phyloP scores from a whole-genome alignment of 1,140 invertebrate genomes.

The Drosophila parvula region DNA sequence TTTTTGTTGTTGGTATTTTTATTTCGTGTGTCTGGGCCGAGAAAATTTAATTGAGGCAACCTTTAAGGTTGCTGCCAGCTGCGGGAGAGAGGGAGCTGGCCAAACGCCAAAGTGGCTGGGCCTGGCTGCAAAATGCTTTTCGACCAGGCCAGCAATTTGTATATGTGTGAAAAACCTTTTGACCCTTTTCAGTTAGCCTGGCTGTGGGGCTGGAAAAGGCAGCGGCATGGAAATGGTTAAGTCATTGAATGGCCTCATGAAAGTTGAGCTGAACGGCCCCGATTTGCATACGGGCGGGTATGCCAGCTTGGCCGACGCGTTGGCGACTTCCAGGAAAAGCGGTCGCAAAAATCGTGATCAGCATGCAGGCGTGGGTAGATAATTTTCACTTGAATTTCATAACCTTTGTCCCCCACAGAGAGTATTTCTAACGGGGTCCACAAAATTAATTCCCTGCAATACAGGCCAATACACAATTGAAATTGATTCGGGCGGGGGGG shows the following conservation, averaged over 20 bases:
- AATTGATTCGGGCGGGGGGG: slow-evolving; percentile 36
- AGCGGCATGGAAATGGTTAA: slow-evolving; percentile 63
- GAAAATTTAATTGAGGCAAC: slow-evolving; percentile 75
- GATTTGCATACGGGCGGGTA: slow-evolving; percentile 39
- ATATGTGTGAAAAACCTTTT: slow-evolving; percentile 60
- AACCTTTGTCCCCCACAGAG: not conserved
- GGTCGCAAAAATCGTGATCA: slow-evolving; percentile 23
- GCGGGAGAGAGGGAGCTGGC: slow-evolving; percentile 22
- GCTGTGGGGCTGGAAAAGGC: slow-evolving; percentile 49
- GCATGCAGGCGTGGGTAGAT: slow-evolving; percentile 17
- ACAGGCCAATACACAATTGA: slow-evolving; percentile 37
- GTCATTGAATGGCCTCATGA: slow-evolving; percentile 74
- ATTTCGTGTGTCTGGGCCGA: slow-evolving; percentile 45
- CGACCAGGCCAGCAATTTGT: slow-evolving; percentile 67
- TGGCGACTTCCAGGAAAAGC: slow-evolving; percentile 33
- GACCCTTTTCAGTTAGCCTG: slow-evolving; percentile 32
- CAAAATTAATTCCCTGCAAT: slow-evolving; percentile 46
- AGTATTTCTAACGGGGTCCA: slow-evolving; percentile 19
- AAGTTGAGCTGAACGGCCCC: slow-evolving; percentile 65
- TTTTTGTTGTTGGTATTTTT: slow-evolving; percentile 8
- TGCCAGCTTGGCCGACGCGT: slow-evolving; percentile 14
- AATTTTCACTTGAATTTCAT: slow-evolving; percentile 12
- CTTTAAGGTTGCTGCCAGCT: slow-evolving; percentile 60
- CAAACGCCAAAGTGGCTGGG: slow-evolving; percentile 23
- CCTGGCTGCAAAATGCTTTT: slow-evolving; percentile 61